Percentiles rank a stretch among this genome's conserved stretches.
These are phyloP conservation scores for Pseudococcus longispinus DNA, from an alignment of 2,888 invertebrate genomes.

Conservation along the genomic window DNA sequence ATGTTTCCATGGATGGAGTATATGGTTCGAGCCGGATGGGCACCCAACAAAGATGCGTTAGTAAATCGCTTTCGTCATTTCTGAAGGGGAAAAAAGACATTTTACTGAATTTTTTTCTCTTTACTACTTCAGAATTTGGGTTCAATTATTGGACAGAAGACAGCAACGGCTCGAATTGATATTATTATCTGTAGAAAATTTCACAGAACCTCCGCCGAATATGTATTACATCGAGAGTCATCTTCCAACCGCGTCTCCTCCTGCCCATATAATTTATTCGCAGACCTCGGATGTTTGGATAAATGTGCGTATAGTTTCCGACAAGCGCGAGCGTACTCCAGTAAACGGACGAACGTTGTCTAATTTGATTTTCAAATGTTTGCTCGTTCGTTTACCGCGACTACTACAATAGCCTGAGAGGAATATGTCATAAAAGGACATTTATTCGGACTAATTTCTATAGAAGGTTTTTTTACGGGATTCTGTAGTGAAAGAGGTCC, in stretches of 20 bases:
- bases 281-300: constrained; percentile 83
- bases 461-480: too few relatives aligned
- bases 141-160: constrained; percentile 84
- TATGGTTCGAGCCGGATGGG: constrained; percentile 94
- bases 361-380: too few relatives aligned
- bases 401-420: too few relatives aligned
- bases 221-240: constrained; percentile 59
- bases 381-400: too few relatives aligned
- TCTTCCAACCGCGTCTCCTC: constrained; percentile 61
- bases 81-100: not conserved
- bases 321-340: too few relatives aligned
- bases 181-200: constrained; percentile 81
- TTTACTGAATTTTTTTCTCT: not conserved
- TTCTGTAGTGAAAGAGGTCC: too few relatives aligned
- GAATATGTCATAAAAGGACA: too few relatives aligned
- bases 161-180: constrained; percentile 86
- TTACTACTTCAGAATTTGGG: constrained; percentile 77
- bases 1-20: constrained; percentile 95
- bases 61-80: constrained; percentile 62
- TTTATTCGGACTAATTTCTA: too few relatives aligned
- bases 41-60: constrained; percentile 87
- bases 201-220: constrained; percentile 66
- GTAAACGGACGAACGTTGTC: too few relatives aligned
- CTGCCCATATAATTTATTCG: constrained; percentile 63
- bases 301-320: constrained; percentile 65